Conservation (phyloP, 1,140 invertebrate genomes). For the Aricia agestis region DNA sequence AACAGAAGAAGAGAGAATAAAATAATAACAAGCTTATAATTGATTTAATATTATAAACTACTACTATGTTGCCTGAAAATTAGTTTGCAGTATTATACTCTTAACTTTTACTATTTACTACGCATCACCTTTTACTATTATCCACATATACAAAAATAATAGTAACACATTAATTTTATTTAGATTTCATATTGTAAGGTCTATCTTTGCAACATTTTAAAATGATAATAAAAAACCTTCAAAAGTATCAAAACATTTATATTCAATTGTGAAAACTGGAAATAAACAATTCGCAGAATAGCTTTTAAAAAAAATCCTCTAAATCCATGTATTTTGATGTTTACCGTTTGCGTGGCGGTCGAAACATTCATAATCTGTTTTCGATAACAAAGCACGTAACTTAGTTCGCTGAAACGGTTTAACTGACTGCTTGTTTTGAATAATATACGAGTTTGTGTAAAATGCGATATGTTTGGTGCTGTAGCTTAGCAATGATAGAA, state of each 20-base stretch:
- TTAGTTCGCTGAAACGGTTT: background rate
- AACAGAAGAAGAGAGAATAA: too few relatives aligned
- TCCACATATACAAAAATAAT: too few relatives aligned
- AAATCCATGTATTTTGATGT: background rate
- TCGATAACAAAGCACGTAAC: background rate
- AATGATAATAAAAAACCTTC: background rate
- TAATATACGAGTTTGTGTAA: background rate
- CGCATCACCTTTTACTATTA: too few relatives aligned
- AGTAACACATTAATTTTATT: too few relatives aligned
- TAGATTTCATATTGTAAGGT: too few relatives aligned
- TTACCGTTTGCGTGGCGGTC: background rate
- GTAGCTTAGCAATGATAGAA: too few relatives aligned
- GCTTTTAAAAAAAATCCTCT: background rate
- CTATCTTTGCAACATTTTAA: too few relatives aligned
- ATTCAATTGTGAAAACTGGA: background rate
- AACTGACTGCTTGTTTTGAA: background rate
- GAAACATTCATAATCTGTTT: constrained; percentile 1
- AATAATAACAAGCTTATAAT: too few relatives aligned
- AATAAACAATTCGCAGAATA: background rate
- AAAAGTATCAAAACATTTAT: background rate
- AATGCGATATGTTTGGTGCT: background rate
- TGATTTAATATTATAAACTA: too few relatives aligned
- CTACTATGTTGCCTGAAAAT: too few relatives aligned
- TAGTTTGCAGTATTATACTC: too few relatives aligned
- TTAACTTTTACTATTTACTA: too few relatives aligned